Evolutionary conservation across 2,113 vertebrate genomes (phyloP).

Genomic region (Melospiza georgiana): DNA sequence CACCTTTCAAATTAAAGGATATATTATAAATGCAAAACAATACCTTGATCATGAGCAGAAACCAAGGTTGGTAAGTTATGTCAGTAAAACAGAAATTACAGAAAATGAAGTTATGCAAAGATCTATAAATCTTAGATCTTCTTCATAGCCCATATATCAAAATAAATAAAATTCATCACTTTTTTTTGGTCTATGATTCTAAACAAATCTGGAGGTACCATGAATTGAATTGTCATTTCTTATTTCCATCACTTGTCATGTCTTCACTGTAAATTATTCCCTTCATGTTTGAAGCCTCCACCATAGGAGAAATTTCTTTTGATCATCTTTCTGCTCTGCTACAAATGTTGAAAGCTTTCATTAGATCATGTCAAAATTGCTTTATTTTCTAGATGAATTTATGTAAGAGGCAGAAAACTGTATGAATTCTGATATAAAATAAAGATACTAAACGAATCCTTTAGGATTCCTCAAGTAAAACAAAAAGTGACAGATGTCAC

Average conservation of each 20-base stretch:
- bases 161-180: background rate
- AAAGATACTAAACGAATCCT: background rate
- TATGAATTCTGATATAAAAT: slow-evolving; percentile 15
- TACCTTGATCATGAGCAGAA: background rate
- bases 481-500: background rate
- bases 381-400: slow-evolving; percentile 40
- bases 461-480: background rate
- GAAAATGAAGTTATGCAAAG: background rate
- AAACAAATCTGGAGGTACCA: background rate
- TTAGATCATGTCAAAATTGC: slow-evolving; percentile 55
- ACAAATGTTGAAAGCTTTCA: slow-evolving; percentile 42
- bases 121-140: background rate
- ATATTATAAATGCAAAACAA: background rate
- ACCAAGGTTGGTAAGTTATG: background rate
- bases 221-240: slow-evolving; percentile 27
- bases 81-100: background rate
- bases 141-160: background rate
- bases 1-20: background rate
- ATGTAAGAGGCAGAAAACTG: background rate
- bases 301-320: slow-evolving; percentile 32
- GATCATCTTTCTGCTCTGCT: slow-evolving; percentile 11
- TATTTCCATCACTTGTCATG: slow-evolving; percentile 23
- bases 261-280: slow-evolving; percentile 43
- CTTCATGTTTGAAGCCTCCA: background rate
- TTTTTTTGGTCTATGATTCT: background rate